phyloP scores from a whole-genome alignment of 2,113 vertebrate genomes.

The Plestiodon gilberti region DNA sequence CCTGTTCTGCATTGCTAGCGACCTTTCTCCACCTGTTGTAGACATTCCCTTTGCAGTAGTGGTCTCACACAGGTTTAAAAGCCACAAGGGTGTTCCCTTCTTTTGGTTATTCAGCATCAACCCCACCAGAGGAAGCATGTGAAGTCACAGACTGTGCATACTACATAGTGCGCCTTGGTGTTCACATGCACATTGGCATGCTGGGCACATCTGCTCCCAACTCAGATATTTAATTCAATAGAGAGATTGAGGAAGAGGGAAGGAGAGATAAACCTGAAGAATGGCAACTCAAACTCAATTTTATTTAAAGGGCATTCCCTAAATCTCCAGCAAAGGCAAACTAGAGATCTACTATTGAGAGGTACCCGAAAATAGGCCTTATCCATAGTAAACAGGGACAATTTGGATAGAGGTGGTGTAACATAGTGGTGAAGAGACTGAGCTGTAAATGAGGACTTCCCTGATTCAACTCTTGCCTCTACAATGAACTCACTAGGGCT shows the following conservation, averaged over 20 bases:
- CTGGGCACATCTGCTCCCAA: neutral
- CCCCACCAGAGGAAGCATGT: neutral
- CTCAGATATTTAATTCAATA: neutral
- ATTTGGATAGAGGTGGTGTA: no score
- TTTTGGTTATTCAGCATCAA: neutral
- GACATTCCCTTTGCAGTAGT: neutral
- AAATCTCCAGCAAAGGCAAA: neutral
- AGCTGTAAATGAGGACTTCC: no score
- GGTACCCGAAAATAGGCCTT: neutral
- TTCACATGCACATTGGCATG: neutral
- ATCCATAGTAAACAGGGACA: neutral
- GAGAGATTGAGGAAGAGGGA: neutral
- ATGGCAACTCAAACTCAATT: neutral
- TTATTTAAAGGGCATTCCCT: neutral
- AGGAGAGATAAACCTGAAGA: neutral
- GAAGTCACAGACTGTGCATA: neutral
- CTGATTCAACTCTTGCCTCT: no score
- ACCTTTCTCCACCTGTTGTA: neutral
- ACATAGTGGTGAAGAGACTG: no score
- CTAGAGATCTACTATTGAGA: neutral
- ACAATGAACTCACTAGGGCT: no score
- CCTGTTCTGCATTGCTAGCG: neutral
- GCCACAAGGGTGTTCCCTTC: neutral
- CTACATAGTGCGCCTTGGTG: neutral
- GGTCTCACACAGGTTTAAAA: neutral